Evolutionary conservation across 2,797 vertebrate genomes (phyloP).

Genomic region (Sitta carolinensis): DNA sequence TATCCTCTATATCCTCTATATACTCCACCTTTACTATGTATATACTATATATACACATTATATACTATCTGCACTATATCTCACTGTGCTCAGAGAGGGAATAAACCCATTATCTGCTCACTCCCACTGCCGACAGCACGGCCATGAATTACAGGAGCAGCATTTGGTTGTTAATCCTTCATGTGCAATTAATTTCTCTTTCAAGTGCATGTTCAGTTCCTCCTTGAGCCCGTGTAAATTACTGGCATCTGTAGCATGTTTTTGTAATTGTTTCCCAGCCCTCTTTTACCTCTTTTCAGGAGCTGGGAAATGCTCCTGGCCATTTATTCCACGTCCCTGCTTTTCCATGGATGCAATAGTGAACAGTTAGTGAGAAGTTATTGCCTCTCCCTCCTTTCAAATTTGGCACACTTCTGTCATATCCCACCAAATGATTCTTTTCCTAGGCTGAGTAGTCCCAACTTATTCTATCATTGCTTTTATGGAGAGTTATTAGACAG

Average conservation of each 20-base stretch:
- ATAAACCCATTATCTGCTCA: not conserved
- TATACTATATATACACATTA: no score
- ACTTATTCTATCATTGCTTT: not conserved
- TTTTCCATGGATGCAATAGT: not conserved
- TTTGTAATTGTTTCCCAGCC: not conserved
- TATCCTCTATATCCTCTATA: no score
- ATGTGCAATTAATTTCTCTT: not conserved
- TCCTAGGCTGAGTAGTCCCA: not conserved
- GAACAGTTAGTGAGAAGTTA: not conserved
- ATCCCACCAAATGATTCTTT: not conserved
- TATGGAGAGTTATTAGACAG: not conserved
- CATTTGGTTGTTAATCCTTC: not conserved
- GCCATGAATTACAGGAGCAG: not conserved
- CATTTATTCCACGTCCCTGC: not conserved
- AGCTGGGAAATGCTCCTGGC: not conserved
- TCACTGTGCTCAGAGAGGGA: not conserved
- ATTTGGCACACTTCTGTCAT: not conserved
- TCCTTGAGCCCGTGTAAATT: not conserved
- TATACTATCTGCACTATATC: no score
- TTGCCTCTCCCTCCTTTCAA: not conserved
- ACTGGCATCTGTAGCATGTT: not conserved
- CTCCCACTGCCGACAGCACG: not conserved
- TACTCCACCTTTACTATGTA: no score
- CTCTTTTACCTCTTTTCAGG: not conserved
- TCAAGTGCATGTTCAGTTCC: not conserved